These are phyloP conservation scores for Ciconia boyciana DNA, from an alignment of 2,113 vertebrate genomes.

Conservation along the genomic window DNA sequence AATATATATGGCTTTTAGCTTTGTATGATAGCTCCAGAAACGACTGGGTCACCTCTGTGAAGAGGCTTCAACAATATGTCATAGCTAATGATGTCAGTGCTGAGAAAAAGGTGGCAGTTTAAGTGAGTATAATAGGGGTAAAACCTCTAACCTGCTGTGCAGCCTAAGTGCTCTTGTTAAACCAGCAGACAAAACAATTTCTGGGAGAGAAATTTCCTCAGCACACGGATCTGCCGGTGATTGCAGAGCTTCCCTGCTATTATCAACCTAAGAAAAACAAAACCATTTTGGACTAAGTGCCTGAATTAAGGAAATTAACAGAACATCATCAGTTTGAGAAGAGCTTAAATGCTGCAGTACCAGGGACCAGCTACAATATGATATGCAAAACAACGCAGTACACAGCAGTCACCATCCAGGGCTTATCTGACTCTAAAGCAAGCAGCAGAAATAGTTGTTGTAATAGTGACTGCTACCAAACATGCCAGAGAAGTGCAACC, in stretches of 20 bases:
- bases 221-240: background rate
- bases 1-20: background rate
- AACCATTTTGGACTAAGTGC: background rate
- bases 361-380: background rate
- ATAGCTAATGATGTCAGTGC: slow-evolving; percentile 22
- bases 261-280: background rate
- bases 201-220: background rate
- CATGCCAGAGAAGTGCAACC: background rate
- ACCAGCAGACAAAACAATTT: slow-evolving; percentile 3
- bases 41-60: slow-evolving; percentile 30
- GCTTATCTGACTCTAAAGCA: background rate
- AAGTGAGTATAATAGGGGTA: slow-evolving; percentile 31
- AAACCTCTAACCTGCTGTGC: slow-evolving; percentile 38
- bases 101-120: slow-evolving; percentile 37
- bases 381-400: accelerated
- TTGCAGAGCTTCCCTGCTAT: background rate
- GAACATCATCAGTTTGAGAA: background rate
- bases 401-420: background rate
- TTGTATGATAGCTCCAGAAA: background rate
- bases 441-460: background rate
- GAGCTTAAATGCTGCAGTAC: background rate
- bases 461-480: background rate
- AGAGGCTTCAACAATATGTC: slow-evolving; percentile 28
- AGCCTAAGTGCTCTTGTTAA: background rate
- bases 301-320: background rate